These are phyloP conservation scores for Phrynocephalus forsythii DNA, from an alignment of 2,797 vertebrate species.

Conservation along the genomic window DNA sequence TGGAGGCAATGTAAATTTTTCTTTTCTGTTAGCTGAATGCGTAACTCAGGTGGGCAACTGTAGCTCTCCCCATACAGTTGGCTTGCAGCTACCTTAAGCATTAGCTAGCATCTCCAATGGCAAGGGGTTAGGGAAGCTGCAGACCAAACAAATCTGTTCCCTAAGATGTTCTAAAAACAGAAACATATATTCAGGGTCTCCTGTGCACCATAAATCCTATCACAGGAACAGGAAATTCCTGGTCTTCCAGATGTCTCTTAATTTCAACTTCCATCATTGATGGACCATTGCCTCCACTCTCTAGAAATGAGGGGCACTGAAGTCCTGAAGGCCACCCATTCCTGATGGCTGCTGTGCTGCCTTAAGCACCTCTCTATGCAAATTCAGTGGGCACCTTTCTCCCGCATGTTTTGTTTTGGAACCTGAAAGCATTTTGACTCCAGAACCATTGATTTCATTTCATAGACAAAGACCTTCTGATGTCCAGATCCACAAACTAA, in stretches of 20 bases:
- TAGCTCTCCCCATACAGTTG: no score
- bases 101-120: no score
- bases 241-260: background rate
- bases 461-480: constrained; percentile 93
- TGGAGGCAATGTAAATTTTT: constrained; percentile 92
- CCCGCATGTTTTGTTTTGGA: constrained; percentile 71
- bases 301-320: background rate
- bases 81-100: no score
- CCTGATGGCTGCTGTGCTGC: constrained; percentile 79
- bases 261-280: background rate
- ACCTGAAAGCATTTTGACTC: constrained; percentile 96
- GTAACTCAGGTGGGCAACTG: constrained; percentile 77
- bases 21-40: constrained; percentile 92
- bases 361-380: constrained; percentile 91
- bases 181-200: constrained; percentile 75
- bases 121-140: no score
- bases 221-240: background rate
- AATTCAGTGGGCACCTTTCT: constrained; percentile 88
- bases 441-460: constrained; percentile 97
- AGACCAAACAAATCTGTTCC: no score
- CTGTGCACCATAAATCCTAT: constrained; percentile 92
- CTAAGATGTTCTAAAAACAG: background rate
- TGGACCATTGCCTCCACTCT: background rate
- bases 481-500: constrained; percentile 92
- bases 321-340: background rate